Base-by-base conservation (phyloP, 2,797 vertebrate genomes). In the Rhabdomys pumilio region DNA sequence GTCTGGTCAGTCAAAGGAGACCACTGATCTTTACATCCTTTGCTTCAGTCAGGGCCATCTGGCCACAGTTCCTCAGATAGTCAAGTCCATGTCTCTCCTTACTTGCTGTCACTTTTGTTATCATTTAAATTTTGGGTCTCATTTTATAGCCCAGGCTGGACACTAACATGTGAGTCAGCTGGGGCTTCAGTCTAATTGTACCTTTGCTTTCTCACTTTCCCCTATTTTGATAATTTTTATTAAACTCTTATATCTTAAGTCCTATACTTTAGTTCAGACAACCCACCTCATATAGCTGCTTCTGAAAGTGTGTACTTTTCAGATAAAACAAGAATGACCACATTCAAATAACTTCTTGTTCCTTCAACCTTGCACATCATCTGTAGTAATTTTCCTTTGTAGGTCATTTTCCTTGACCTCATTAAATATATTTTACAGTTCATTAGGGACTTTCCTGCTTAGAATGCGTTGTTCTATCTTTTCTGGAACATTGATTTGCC, bases 301-400 rank as follows among this genome's bases (percentile, higher is more conserved):
- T 96, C 72, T 73, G 53, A 90, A 83, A 55, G 57, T 79, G 44
- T 9, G 5, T 75, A 26, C 55, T 84, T 90, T 85, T 80, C 8
- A 85, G 29, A 80, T 47, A 63, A 83, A 77, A 63, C 14, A 92
- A 17, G 89, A 85, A 47, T 38, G 29, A 77, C 77, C 44, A 96
- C 50, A 77, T 93, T 14, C 72, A 83, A 90, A 63, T 73, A n/a
- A 19, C 65, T 47, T 89, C 89, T 89, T 20, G 57, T 96, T 69
- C 73, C 72, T 95, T 29, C 20, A 80, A 44, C 34, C 29, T n/a
- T 95, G 22, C 7, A 75, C 3, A 47, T 29, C 47, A 34, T 59
- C 13, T 92, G 22, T 20, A 86, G 41, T 85, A 67, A 76, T 86
- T 85, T 88, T 75, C 26, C 89, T 63, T 84, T 94, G 17, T 83